Evolutionary conservation across 2,888 invertebrate genomes (phyloP).

Genomic region (Sminthurides aquaticus): DNA sequence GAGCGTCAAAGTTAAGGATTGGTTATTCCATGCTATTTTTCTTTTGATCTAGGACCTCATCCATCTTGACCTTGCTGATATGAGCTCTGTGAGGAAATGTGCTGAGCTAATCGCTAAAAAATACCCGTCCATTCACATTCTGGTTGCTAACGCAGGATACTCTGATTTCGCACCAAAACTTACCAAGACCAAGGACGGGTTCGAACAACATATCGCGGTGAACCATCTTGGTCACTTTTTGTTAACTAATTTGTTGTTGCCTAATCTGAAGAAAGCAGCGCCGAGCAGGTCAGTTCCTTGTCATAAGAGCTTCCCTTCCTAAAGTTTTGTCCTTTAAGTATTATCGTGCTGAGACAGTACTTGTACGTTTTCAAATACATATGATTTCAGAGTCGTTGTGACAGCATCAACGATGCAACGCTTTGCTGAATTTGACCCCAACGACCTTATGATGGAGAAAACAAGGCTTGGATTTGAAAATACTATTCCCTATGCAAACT

Average conservation of each 20-base stretch:
- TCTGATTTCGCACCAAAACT: not conserved
- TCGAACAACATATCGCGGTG: constrained; percentile 11
- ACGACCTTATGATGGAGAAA: constrained; percentile 9
- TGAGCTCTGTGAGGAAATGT: constrained; percentile 16
- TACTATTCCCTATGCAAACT: constrained; percentile 7
- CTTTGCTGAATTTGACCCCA: constrained; percentile 1
- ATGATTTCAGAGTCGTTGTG: constrained; percentile 1
- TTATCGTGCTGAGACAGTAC: not conserved
- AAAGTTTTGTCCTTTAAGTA: not conserved
- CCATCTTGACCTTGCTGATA: constrained; percentile 12
- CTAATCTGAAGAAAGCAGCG: not conserved
- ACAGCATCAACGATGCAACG: not conserved
- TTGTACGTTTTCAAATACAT: not conserved
- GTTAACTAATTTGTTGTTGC: not conserved
- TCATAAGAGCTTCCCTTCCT: too few relatives aligned
- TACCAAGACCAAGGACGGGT: constrained; percentile 12
- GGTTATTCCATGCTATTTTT: not conserved
- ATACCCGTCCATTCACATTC: constrained; percentile 11
- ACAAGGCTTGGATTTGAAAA: not conserved
- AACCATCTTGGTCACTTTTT: constrained; percentile 8
- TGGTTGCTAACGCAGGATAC: constrained; percentile 12
- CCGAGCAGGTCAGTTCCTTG: constrained; percentile 1
- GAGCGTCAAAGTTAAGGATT: too few relatives aligned
- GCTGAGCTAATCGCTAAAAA: constrained; percentile 1
- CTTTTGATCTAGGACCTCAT: constrained; percentile 10